A percentile compares a stretch with the other conserved stretches of the same genome.
Evolutionary conservation across 2,888 invertebrate genomes (phyloP).

Genomic region (Tiliacea citrago): DNA sequence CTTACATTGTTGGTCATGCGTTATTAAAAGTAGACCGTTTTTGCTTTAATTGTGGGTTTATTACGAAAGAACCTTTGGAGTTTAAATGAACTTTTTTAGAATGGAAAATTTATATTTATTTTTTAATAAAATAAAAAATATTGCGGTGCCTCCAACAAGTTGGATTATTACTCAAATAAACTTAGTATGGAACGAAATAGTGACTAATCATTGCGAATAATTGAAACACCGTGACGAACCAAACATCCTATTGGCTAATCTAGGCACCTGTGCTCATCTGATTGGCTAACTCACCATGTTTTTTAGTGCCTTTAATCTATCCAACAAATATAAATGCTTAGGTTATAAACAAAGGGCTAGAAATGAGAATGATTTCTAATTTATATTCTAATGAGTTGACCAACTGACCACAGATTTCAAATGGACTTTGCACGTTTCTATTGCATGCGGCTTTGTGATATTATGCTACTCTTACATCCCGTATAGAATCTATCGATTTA

Average conservation of each 20-base stretch:
- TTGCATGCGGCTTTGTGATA: slow-evolving; percentile 41
- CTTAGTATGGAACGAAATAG: background rate
- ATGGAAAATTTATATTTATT: slow-evolving; percentile 4
- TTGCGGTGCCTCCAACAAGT: background rate
- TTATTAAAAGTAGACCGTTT: slow-evolving; percentile 76
- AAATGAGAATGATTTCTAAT: slow-evolving; percentile 43
- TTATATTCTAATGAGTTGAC: slow-evolving; percentile 49
- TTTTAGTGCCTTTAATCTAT: background rate
- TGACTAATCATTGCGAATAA: background rate
- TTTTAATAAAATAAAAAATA: slow-evolving; percentile 12
- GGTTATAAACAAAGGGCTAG: slow-evolving; percentile 41
- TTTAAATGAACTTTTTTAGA: slow-evolving; percentile 55
- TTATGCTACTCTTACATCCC: slow-evolving; percentile 31
- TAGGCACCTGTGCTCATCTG: background rate
- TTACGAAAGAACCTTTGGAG: slow-evolving; percentile 60
- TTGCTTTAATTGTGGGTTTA: slow-evolving; percentile 60
- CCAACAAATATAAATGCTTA: background rate
- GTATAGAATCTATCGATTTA: too few species aligned
- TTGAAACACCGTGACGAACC: background rate
- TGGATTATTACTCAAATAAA: background rate
- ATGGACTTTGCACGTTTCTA: slow-evolving; percentile 48
- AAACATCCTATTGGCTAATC: background rate
- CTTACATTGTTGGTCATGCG: slow-evolving; percentile 78
- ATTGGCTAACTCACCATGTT: background rate
- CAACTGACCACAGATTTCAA: slow-evolving; percentile 51